Evolutionary conservation across 2,888 invertebrate species (phyloP), one percentile per base, ranked within the genome.

Genomic region (Pristionchus japonicus): DNA sequence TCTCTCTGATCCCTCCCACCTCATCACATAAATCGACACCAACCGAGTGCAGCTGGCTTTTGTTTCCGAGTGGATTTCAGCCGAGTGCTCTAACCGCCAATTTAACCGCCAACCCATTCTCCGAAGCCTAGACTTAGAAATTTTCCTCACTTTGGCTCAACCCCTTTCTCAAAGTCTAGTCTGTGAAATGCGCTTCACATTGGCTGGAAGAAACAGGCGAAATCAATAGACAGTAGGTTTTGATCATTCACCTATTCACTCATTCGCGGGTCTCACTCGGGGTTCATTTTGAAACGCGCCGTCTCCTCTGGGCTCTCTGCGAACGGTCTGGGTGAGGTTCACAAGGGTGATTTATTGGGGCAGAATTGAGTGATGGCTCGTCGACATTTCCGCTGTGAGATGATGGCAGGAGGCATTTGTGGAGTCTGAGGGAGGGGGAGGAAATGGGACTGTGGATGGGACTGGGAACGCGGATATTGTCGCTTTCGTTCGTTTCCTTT

Each of bases 11-110:
- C 49, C 64, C 49, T 27, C 77, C 37, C 27, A 43, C 43, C 77
- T 47, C 47, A 77, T 77, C 77, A 47, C 77, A 77, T 77, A 77
- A 77, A 77, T 77, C 77, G 43, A 47, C 77, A 43, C 74, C 37
- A 70, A 27, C 27, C 23, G n/a, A 27, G 64, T 37, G 70, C 70
- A 77, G 77, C 77, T 77, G 77, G n/a, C 77, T 77, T 77, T 43
- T 77, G 43, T n/a, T 74, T 43, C 27, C 57, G 57, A 6, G 77
- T 43, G 20, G n/a, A 40, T 47, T 77, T 77, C 67, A 67, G 57
- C 17, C n/a, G n/a, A n/a, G n/a, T 57, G 3, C 7, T 1, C 37
- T 70, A 70, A 70, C 40, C 77, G n/a, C 43, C 77, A 43, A 77
- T 77, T 77, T 37, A n/a, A n/a, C n/a, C n/a, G n/a, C n/a, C n/a